These are phyloP conservation scores for Choloepus hoffmanni DNA, from an alignment of 2,113 vertebrate species.

Conservation along the genomic window DNA sequence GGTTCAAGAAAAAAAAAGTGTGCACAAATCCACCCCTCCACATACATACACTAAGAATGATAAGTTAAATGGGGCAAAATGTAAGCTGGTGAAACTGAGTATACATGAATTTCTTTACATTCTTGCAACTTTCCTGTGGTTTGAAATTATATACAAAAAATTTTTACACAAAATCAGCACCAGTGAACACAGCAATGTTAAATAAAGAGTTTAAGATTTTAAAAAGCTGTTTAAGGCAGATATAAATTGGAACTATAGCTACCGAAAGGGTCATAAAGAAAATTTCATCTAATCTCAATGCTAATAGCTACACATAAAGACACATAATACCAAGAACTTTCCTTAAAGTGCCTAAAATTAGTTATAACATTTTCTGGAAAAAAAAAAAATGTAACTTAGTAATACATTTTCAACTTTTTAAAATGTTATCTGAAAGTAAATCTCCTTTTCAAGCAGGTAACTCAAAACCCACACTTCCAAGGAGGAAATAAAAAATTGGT, in stretches of 20 bases:
- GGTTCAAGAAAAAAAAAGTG: not conserved
- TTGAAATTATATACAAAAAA: not conserved
- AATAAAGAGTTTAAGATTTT: not conserved
- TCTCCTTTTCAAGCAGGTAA: not conserved
- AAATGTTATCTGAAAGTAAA: not conserved
- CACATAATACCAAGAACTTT: not conserved
- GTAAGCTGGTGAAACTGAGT: not conserved
- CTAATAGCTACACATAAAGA: not conserved
- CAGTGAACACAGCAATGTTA: not conserved
- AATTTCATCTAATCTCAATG: not conserved
- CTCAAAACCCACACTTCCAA: constrained; percentile 35
- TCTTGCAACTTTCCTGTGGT: not conserved
- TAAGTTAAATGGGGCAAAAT: not conserved
- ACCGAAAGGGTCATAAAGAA: not conserved
- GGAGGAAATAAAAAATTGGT: not conserved
- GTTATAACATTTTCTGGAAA: not conserved
- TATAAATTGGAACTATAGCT: constrained; percentile 19
- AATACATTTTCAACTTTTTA: constrained; percentile 8
- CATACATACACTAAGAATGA: not conserved
- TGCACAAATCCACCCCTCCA: not conserved
- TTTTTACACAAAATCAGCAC: not conserved
- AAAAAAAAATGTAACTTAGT: not conserved
- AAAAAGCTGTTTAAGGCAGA: not conserved
- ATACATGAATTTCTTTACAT: not conserved
- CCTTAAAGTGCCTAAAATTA: not conserved